phyloP scores from a whole-genome alignment of 1,140 invertebrate species.

The Maconellicoccus hirsutus region DNA sequence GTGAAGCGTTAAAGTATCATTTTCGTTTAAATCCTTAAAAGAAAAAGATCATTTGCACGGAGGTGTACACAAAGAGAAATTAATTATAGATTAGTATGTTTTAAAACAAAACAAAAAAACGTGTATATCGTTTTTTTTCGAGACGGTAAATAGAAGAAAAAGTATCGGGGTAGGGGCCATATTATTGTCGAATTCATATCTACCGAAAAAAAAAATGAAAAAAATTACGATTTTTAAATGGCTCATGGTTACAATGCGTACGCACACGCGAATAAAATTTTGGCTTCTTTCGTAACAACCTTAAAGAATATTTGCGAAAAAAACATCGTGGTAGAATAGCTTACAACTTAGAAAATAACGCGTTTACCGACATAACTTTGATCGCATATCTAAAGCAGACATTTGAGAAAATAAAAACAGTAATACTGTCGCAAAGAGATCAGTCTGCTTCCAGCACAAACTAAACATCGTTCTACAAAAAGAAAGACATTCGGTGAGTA shows the following conservation, averaged over 20 bases:
- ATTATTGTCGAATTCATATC: too few species aligned
- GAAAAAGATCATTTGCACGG: background rate
- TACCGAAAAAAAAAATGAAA: too few species aligned
- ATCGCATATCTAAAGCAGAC: constrained; percentile 19
- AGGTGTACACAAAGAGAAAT: background rate
- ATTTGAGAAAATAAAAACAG: constrained; percentile 13
- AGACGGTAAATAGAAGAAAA: too few species aligned
- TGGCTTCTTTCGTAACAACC: background rate
- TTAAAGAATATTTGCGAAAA: constrained; percentile 12
- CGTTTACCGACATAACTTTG: constrained; percentile 12
- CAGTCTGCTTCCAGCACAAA: constrained; percentile 19
- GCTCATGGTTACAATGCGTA: background rate
- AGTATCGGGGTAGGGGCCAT: too few species aligned
- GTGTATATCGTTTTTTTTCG: too few species aligned
- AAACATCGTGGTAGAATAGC: constrained; percentile 3
- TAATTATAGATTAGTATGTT: too few species aligned
- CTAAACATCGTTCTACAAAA: constrained; percentile 18
- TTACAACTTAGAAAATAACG: background rate
- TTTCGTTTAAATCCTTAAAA: background rate
- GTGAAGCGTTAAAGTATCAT: constrained; percentile 9
- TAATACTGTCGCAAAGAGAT: constrained; percentile 20
- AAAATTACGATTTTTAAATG: background rate
- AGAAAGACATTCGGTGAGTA: constrained; percentile 21
- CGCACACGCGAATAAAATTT: background rate
- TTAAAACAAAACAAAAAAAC: too few species aligned